Evolutionary conservation across 1,140 invertebrate genomes (phyloP).

Genomic region (Mya arenaria): DNA sequence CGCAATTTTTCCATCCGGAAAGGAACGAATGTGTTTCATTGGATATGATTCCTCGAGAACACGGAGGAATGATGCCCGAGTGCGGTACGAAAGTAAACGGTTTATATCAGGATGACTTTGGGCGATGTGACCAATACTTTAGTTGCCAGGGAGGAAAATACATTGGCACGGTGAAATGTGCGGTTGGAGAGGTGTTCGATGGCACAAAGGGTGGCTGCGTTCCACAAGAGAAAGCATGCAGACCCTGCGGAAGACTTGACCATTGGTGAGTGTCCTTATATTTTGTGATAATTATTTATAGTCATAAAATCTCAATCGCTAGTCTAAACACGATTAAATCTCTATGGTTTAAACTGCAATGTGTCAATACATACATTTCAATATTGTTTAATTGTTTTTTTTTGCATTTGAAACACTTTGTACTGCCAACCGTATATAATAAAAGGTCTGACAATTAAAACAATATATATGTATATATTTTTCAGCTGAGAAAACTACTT

Average conservation of each 20-base stretch:
- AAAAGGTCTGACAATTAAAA: too few species aligned
- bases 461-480: too few species aligned
- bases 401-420: too few species aligned
- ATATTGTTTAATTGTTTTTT: too few species aligned
- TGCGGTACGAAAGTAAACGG: conserved; percentile 41
- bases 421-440: too few species aligned
- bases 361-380: too few species aligned
- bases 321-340: too few species aligned
- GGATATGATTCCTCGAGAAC: conserved; percentile 40
- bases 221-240: conserved; percentile 11
- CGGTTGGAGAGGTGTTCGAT: conserved; percentile 18
- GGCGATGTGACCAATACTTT: conserved; percentile 37
- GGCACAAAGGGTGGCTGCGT: neutral
- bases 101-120: conserved; percentile 43
- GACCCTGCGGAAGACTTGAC: conserved; percentile 12
- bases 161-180: conserved; percentile 15
- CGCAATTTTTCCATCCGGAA: conserved; percentile 33
- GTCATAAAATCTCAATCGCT: too few species aligned
- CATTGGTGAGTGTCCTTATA: conserved; percentile 3
- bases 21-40: conserved; percentile 30
- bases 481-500: too few species aligned
- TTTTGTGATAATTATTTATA: neutral
- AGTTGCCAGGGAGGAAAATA: conserved; percentile 37
- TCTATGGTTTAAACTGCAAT: too few species aligned
- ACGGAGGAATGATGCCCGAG: conserved; percentile 49